Base-by-base conservation (phyloP, 2,113 vertebrate genomes). In the Varanus salvator region DNA sequence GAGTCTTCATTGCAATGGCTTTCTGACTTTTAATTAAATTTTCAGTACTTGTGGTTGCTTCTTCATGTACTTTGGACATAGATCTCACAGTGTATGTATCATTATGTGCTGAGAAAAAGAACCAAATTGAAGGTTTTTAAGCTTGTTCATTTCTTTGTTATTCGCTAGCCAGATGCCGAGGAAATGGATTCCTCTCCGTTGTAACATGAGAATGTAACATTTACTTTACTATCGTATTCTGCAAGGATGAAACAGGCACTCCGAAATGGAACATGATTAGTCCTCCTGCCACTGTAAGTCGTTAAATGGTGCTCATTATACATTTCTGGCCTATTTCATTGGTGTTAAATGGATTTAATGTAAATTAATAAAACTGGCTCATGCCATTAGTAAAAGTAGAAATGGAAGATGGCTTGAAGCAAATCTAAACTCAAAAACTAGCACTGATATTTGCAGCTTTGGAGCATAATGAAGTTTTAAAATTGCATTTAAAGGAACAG, bases 11-110 rank as follows among this genome's bases (percentile, higher is more conserved):
- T 97, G 97, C 93, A 90, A 92, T 97, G 97, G 96, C 97, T 97
- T 97, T 98, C 97, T 97, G 98, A 97, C 97, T 98, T 98, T 98
- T 98, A 98, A 99, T 99, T 99, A 98, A 98, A 98, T 98, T 97
- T 97, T 97, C 96, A 97, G 96, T 97, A 97, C 97, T 97, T 97
- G 96, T 96, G 96, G 97, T 89, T 96, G 95, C 95, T 96, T 96
- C 96, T 95, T 95, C 95, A 90, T 95, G 95, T 95, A 96, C 96
- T 95, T 97, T 95, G 97, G 95, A 97, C 97, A 92, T 89, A 94
- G 96, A 97, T 96, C 96, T 96, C 87, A 89, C 91, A 92, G 96
- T 87, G 95, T 96, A 93, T 95, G 96, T 94, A 96, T 96, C 95
- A 96, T 97, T 97, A 97, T 95, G 92, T 95, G 93, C 2, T 0